phyloP scores from a whole-genome alignment of 2,797 vertebrate species.

The Cygnus olor region DNA sequence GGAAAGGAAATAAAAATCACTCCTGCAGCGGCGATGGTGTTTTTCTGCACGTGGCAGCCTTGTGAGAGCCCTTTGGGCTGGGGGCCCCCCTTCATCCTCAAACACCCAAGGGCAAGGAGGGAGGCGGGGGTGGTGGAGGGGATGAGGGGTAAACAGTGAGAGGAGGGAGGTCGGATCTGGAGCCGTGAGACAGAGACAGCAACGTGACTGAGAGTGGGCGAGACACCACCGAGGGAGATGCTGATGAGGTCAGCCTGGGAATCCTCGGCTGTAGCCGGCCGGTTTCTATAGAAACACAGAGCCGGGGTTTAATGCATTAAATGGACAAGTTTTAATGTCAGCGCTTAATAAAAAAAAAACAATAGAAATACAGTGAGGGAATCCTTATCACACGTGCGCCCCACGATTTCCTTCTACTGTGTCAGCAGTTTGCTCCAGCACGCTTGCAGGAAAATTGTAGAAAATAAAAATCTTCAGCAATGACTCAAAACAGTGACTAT shows the following conservation, averaged over 20 bases:
- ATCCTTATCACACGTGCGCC: neutral
- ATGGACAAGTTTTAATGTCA: neutral
- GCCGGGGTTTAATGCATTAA: neutral
- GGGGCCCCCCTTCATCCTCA: neutral
- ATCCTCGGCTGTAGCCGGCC: neutral
- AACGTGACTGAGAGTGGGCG: neutral
- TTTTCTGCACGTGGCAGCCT: neutral
- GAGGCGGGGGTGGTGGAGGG: neutral
- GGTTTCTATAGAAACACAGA: neutral
- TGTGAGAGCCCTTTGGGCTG: neutral
- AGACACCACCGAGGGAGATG: neutral
- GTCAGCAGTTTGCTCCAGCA: neutral
- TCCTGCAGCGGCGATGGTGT: neutral
- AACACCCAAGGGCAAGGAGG: too few relatives aligned
- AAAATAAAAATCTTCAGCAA: neutral
- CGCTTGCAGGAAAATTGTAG: neutral
- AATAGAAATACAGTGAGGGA: neutral
- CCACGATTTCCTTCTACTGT: neutral
- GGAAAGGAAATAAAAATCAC: neutral
- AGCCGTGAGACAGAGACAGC: neutral
- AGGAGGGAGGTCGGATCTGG: neutral
- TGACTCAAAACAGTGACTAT: neutral
- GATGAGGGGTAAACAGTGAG: neutral
- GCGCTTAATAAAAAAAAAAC: neutral
- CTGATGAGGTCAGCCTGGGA: constrained; percentile 39